Base-by-base conservation (phyloP, 1,140 invertebrate species). In the Dinoponera quadriceps region DNA sequence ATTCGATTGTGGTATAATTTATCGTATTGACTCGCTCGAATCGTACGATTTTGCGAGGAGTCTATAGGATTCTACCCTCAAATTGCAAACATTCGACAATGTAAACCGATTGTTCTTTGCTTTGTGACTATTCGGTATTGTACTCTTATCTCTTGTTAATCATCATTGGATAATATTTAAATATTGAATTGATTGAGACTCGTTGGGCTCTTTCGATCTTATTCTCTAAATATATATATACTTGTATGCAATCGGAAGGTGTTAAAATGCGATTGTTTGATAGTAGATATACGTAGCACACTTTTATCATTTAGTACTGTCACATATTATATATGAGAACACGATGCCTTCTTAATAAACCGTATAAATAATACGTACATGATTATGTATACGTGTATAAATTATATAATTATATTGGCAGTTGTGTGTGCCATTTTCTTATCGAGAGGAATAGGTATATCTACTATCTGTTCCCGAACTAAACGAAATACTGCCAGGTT, bases 401-500 rank as follows among this genome's bases (percentile, higher is more conserved):
- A 65, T 77, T 65, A 54, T 65, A 54, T 14, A 55, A 57, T 69
- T 66, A 33, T 66, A 33, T 51, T 20, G 29, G 18, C 54, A 54
- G 38, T 1, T 25, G 51, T 49, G 57, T 22, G 54, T 16, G 13
- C 20, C 16, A 54, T 27, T 69, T 63, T 68, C 16, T 27, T 57
- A n/a, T 68, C 44, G 1, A 20, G 44, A 68, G 22, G 18, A 78
- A 44, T 9, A 54, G 27, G 11, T 62, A 7, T 54, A 68, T 78
- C 55, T 20, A 68, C 33, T 48, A 72, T 33, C 38, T 66, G 83
- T 60, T 11, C 51, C 75, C 66, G n/a, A 29, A 68, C 11, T 77
- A 55, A 66, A 44, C 0, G 22, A 44, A 68, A 25, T 73, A 86
- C 84, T 86, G 80, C 80, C 84, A 68, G 16, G n/a, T 62, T 82